A percentile compares a stretch with the other conserved stretches of the same genome.
These are phyloP conservation scores for honey bee (Apis mellifera) DNA, from an alignment of 1,140 invertebrate species.

Conservation along the genomic window DNA sequence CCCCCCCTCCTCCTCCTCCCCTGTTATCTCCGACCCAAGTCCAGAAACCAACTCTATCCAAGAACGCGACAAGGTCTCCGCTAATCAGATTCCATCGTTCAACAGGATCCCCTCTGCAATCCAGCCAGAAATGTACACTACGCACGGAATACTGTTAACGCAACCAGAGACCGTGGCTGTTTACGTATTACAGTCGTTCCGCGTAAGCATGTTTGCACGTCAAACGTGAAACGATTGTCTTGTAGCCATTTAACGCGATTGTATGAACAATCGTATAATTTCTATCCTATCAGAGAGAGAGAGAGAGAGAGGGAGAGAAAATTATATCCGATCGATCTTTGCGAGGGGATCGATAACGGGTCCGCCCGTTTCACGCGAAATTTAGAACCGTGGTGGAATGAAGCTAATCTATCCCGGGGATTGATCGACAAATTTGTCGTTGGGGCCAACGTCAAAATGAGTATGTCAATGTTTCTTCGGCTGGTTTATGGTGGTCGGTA, in stretches of 20 bases:
- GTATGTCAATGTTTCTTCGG: slow-evolving; percentile 35
- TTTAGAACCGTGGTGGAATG: not conserved
- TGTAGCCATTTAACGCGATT: slow-evolving; percentile 40
- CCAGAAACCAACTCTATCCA: too few relatives aligned
- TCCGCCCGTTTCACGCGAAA: not conserved
- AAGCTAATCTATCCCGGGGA: not conserved
- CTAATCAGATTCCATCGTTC: slow-evolving; percentile 32
- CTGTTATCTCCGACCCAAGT: too few relatives aligned
- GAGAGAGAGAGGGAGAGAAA: not conserved
- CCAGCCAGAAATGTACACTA: slow-evolving; percentile 3
- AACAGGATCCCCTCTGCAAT: not conserved
- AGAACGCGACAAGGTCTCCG: not conserved
- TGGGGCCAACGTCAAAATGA: slow-evolving; percentile 7
- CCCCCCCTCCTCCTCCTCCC: too few relatives aligned
- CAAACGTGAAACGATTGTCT: slow-evolving; percentile 46
- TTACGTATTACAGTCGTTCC: slow-evolving; percentile 30
- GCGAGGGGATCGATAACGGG: not conserved
- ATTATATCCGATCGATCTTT: not conserved
- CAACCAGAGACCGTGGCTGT: slow-evolving; percentile 30
- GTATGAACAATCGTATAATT: slow-evolving; percentile 45
- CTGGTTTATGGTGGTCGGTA: not conserved
- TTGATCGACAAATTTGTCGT: slow-evolving; percentile 19
- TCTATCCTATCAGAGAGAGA: not conserved
- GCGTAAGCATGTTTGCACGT: slow-evolving; percentile 30
- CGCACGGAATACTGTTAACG: slow-evolving; percentile 16